Percentiles rank a stretch among this genome's conserved stretches.
phyloP scores from a whole-genome alignment of 2,113 vertebrate genomes.

The Corydoras maculifer region DNA sequence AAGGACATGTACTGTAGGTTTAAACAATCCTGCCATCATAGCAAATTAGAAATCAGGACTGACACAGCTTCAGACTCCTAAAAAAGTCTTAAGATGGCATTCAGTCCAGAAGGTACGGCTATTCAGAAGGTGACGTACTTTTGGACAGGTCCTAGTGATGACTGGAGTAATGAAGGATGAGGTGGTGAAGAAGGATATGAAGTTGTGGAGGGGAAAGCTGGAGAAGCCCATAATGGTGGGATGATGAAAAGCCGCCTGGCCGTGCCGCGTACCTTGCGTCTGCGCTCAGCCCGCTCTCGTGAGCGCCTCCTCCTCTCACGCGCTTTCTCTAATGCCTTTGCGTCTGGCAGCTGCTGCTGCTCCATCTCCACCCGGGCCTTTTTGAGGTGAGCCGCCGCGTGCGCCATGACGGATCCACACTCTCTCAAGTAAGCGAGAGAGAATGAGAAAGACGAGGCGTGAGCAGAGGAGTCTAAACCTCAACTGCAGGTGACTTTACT shows the following conservation, averaged over 20 bases:
- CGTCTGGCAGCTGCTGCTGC: slow-evolving; percentile 62
- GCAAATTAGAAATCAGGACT: too few relatives aligned
- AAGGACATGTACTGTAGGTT: too few relatives aligned
- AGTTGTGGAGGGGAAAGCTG: slow-evolving; percentile 21
- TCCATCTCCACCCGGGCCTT: slow-evolving; percentile 90
- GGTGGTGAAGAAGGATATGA: slow-evolving; percentile 1
- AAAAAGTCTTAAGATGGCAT: too few relatives aligned
- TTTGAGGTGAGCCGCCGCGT: slow-evolving; percentile 93
- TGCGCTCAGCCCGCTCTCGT: slow-evolving; percentile 84
- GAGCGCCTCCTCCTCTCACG: slow-evolving; percentile 84
- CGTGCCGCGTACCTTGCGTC: slow-evolving; percentile 82
- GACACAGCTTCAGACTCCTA: too few relatives aligned
- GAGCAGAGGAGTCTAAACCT: background rate
- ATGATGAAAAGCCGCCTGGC: slow-evolving; percentile 31
- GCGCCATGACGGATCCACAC: slow-evolving; percentile 74
- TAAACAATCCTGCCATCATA: too few relatives aligned
- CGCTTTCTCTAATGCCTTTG: slow-evolving; percentile 81
- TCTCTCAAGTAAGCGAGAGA: background rate
- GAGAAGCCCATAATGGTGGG: slow-evolving; percentile 22
- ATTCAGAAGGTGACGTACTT: too few relatives aligned
- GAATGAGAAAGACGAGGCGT: slow-evolving; percentile 22
- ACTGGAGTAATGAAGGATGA: slow-evolving; percentile 8
- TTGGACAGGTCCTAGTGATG: background rate
- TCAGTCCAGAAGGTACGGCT: too few relatives aligned
- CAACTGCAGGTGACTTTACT: slow-evolving; percentile 38